These are phyloP conservation scores for Verasper variegatus DNA, from an alignment of 2,113 vertebrate species.

Conservation along the genomic window DNA sequence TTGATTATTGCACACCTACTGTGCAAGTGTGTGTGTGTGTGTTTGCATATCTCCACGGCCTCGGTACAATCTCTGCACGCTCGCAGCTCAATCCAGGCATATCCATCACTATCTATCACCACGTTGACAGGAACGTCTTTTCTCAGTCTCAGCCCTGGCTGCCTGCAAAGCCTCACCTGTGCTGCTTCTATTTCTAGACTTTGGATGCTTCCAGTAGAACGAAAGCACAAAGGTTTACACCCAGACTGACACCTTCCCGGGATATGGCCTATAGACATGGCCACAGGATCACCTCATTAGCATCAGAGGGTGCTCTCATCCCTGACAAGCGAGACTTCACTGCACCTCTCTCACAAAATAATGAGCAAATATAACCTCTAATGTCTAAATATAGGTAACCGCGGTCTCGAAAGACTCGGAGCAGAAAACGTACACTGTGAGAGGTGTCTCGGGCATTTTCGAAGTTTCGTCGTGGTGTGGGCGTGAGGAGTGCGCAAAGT, in stretches of 20 bases:
- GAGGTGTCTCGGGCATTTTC: slow-evolving; percentile 49
- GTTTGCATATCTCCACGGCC: neutral
- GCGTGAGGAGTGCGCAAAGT: slow-evolving; percentile 59
- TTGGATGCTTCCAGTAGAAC: slow-evolving; percentile 40
- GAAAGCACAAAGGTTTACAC: slow-evolving; percentile 53
- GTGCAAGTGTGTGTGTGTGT: neutral
- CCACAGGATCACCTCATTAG: slow-evolving; percentile 77
- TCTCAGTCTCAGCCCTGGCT: slow-evolving; percentile 30
- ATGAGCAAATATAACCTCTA: slow-evolving; percentile 77
- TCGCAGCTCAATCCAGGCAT: slow-evolving; percentile 23
- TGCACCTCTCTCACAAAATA: slow-evolving; percentile 65
- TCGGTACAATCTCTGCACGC: neutral
- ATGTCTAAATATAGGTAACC: slow-evolving; percentile 72
- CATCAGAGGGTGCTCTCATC: slow-evolving; percentile 71
- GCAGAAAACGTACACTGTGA: slow-evolving; percentile 18
- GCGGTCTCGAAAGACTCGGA: slow-evolving; percentile 45
- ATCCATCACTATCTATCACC: slow-evolving; percentile 46
- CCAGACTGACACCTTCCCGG: slow-evolving; percentile 60
- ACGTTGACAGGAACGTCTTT: slow-evolving; percentile 32
- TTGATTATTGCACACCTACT: neutral
- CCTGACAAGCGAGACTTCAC: slow-evolving; percentile 71
- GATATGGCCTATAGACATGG: slow-evolving; percentile 62
- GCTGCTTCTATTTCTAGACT: slow-evolving; percentile 65
- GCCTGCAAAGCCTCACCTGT: slow-evolving; percentile 48
- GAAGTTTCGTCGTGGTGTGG: slow-evolving; percentile 61